Percentiles rank a stretch among this genome's conserved stretches.
Evolutionary conservation across 2,113 vertebrate genomes (phyloP).

Genomic region (Edolisoma coerulescens): DNA sequence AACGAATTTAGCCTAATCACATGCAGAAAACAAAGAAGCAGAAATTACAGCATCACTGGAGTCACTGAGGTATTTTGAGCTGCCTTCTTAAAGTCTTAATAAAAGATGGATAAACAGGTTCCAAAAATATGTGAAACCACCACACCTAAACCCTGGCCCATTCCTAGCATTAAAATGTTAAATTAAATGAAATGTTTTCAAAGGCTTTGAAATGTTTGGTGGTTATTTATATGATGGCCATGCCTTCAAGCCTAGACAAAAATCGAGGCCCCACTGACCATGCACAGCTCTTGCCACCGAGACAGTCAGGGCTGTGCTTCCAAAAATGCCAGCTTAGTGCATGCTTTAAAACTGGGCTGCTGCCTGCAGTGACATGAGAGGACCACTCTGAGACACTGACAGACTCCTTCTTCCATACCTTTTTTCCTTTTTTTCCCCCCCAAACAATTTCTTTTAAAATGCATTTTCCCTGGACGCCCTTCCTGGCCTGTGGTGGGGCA

Average conservation of each 20-base stretch:
- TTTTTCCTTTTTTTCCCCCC: accelerated
- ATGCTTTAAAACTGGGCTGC: neutral
- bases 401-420: accelerated
- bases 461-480: neutral
- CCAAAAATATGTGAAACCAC: slow-evolving; percentile 60
- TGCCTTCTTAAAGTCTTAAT: slow-evolving; percentile 48
- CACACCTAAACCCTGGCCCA: slow-evolving; percentile 47
- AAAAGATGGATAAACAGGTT: slow-evolving; percentile 62
- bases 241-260: neutral
- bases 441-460: neutral
- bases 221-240: neutral
- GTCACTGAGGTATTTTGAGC: slow-evolving; percentile 35
- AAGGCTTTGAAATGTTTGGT: slow-evolving; percentile 10
- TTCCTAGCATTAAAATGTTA: slow-evolving; percentile 46
- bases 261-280: neutral
- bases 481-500: accelerated
- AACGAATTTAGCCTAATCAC: slow-evolving; percentile 3
- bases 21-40: slow-evolving; percentile 42
- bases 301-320: neutral
- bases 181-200: neutral
- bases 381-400: neutral
- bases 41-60: slow-evolving; percentile 32
- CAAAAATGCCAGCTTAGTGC: neutral
- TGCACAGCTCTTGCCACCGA: neutral
- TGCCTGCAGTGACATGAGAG: neutral